A percentile compares a stretch with the other conserved stretches of the same genome.
These are phyloP conservation scores for Thyatira batis DNA, from an alignment of 2,888 invertebrate genomes.

Conservation along the genomic window DNA sequence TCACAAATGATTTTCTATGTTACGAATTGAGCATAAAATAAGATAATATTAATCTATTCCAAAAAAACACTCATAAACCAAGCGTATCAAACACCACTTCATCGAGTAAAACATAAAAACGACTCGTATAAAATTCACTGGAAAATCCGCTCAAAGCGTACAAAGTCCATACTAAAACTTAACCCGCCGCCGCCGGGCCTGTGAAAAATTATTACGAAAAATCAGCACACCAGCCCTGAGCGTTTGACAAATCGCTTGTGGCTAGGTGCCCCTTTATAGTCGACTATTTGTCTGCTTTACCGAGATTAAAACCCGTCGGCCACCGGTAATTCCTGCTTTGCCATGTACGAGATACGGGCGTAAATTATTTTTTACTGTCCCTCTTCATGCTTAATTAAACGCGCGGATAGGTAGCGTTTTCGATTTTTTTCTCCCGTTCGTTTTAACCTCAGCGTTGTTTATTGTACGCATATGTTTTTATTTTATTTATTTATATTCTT, in stretches of 20 bases:
- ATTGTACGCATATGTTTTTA: neutral
- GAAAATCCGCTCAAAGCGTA: neutral
- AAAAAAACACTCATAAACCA: too few species aligned
- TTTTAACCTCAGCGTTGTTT: neutral
- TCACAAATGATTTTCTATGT: too few species aligned
- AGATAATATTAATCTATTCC: too few species aligned
- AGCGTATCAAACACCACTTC: slow-evolving; percentile 16
- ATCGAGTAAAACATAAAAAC: neutral
- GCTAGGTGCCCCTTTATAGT: slow-evolving; percentile 30
- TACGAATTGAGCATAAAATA: too few species aligned
- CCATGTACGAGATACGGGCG: slow-evolving; percentile 15
- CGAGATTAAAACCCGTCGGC: slow-evolving; percentile 43
- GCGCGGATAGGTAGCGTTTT: neutral
- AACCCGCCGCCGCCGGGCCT: slow-evolving; percentile 10
- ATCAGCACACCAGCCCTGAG: slow-evolving; percentile 36
- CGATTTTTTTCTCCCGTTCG: neutral
- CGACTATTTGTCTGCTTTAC: slow-evolving; percentile 49
- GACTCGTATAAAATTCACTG: neutral
- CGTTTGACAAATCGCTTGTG: slow-evolving; percentile 46
- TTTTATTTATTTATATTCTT: neutral
- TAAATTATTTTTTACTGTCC: slow-evolving; percentile 54
- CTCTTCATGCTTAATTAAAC: slow-evolving; percentile 50
- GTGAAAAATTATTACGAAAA: slow-evolving; percentile 33
- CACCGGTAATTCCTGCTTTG: slow-evolving; percentile 20
- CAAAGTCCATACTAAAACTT: slow-evolving; percentile 1